Evolutionary conservation across 64 coral and sea anemone genomes (phyloP).

Genomic region (Anthopleura sola): DNA sequence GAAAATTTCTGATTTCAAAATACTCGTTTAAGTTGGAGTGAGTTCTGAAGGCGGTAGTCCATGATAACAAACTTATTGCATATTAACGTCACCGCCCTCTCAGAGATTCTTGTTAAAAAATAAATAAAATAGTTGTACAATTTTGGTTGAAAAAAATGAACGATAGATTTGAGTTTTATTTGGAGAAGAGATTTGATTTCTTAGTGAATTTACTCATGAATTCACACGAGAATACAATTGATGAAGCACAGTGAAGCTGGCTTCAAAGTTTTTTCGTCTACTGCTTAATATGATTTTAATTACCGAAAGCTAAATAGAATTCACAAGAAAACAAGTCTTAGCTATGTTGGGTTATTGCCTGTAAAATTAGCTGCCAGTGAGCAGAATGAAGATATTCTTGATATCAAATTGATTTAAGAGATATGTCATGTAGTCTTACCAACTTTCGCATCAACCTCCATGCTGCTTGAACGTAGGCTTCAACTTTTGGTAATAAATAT

Average conservation of each 20-base stretch:
- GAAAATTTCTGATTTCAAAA: not conserved
- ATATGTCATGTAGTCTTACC: not conserved
- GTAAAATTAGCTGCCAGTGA: not conserved
- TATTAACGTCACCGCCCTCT: slow-evolving; percentile 11
- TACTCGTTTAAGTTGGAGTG: slow-evolving; percentile 6
- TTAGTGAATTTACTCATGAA: not conserved
- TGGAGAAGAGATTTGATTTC: not conserved
- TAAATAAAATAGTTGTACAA: slow-evolving; percentile 35
- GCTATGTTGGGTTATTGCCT: not conserved
- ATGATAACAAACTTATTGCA: not conserved
- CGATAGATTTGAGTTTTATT: not conserved
- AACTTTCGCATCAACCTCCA: slow-evolving; percentile 39
- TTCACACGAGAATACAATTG: not conserved
- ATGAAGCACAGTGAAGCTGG: not conserved
- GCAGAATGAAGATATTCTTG: not conserved
- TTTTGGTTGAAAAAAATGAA: slow-evolving; percentile 13
- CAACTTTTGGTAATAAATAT: slow-evolving; percentile 20
- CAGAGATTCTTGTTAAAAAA: slow-evolving; percentile 12
- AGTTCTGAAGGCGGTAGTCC: not conserved
- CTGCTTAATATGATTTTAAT: slow-evolving; percentile 15
- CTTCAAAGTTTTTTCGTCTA: not conserved
- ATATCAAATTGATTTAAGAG: not conserved
- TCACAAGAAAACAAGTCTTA: not conserved
- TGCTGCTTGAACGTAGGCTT: slow-evolving; percentile 1
- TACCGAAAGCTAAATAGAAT: not conserved